Percentiles rank a stretch among this genome's conserved stretches.
phyloP scores from a whole-genome alignment of 2,797 vertebrate genomes.

The Apogon hyalosoma region DNA sequence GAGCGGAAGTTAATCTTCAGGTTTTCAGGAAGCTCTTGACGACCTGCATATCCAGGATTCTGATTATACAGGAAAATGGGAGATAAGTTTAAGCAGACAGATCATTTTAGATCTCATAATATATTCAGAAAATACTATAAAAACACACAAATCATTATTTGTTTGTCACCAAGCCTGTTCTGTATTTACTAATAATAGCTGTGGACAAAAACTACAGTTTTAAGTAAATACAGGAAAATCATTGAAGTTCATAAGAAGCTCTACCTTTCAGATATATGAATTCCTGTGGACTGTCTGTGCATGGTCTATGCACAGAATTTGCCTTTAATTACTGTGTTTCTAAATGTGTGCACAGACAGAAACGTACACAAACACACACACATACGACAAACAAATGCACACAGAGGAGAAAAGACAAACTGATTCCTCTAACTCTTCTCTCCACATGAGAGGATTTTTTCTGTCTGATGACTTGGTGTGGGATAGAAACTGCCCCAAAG shows the following conservation, averaged over 20 bases:
- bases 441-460: constrained; percentile 23
- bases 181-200: neutral
- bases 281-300: constrained; percentile 10
- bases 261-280: constrained; percentile 21
- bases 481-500: constrained; percentile 26
- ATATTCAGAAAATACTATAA: neutral
- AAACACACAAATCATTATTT: constrained; percentile 1
- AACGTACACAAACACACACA: neutral
- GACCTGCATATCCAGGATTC: constrained; percentile 96
- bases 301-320: constrained; percentile 20
- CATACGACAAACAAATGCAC: neutral
- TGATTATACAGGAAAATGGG: constrained; percentile 55
- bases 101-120: constrained; percentile 6
- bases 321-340: constrained; percentile 37
- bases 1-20: constrained; percentile 97
- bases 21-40: constrained; percentile 97
- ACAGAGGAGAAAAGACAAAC: neutral
- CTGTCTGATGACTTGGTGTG: constrained; percentile 55
- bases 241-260: constrained; percentile 21
- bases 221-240: constrained; percentile 16
- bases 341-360: neutral
- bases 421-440: constrained; percentile 23
- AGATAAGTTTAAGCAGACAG: neutral
- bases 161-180: neutral
- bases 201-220: neutral